Evolutionary conservation across 2,888 invertebrate species (phyloP), one percentile per base, ranked within the genome.

Genomic region (Pyrocoelia pectoralis): DNA sequence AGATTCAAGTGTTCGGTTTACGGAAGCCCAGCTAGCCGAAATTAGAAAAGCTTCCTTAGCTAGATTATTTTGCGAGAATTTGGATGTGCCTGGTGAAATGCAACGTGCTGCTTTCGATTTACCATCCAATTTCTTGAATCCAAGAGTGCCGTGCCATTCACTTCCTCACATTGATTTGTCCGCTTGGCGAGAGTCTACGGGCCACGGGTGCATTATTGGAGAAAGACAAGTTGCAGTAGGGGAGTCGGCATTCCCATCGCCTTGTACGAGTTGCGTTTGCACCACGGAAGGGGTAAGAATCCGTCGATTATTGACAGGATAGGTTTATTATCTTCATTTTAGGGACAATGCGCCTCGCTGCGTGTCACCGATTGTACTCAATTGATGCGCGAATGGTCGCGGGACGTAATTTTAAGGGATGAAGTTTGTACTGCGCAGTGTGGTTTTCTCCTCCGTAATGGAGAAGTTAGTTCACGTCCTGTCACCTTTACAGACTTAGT

Each of bases 341-440:
- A 95, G 95, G 90, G 93, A 0, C 93, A 93, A 78, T 95, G 95
- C 75, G 94, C 94, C 1, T 95, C 95, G 0, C 83, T 95, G 6
- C 88, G 94, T 71, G 91, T 95, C 65, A 93, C 93, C 0, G 94
- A 95, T 82, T 95, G 95, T 80, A 88, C 88, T 12, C 92, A 93
- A 73, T 84, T 95, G 28, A 84, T 92, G 54, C 87, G 92, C 64
- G 93, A 94, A 80, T 94, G 93, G 86, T 89, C 93, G 55, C 87
- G 90, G 57, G 93, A 94, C 24, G 90, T 91, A 0, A 90, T 95
- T 41, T 80, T 92, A 15, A 86, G 90, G 1, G 96, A 96, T 76
- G 93, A 94, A 77, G 94, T 95, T 10, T 96, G 96, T 82, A 90
- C 93, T 13, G 93, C 94, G 1, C 95, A 96, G 81, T 96, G 96